These are phyloP conservation scores for Zosterops borbonicus DNA, from an alignment of 2,113 vertebrate species.

Conservation along the genomic window DNA sequence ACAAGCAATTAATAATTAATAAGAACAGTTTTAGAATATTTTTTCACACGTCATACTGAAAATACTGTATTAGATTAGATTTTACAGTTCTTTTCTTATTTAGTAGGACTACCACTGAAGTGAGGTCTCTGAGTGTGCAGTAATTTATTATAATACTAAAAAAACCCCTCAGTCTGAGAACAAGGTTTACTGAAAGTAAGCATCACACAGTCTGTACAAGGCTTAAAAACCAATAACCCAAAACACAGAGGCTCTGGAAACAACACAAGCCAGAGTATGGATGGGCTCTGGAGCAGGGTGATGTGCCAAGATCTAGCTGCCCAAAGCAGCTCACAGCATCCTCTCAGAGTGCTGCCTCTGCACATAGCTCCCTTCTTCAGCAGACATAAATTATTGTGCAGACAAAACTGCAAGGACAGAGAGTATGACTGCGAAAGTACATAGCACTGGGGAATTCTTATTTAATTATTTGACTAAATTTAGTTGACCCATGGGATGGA, in stretches of 20 bases:
- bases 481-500: not conserved
- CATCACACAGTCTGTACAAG: not conserved
- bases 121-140: not conserved
- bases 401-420: conserved; percentile 10
- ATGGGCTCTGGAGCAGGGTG: not conserved
- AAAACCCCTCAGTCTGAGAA: not conserved
- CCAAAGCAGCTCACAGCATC: not conserved
- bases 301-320: not conserved
- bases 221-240: not conserved
- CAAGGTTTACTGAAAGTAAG: not conserved
- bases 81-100: not conserved
- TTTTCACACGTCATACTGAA: accelerated
- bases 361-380: not conserved
- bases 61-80: not conserved
- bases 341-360: not conserved
- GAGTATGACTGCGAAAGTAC: not conserved
- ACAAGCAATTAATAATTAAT: not conserved
- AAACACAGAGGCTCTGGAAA: not conserved
- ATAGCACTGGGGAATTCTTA: not conserved
- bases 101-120: not conserved
- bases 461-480: not conserved
- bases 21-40: not conserved
- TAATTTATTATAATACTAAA: not conserved
- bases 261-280: accelerated
- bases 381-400: not conserved